Evolutionary conservation across 2,113 vertebrate species (phyloP).

Genomic region (Isichthys henryi): DNA sequence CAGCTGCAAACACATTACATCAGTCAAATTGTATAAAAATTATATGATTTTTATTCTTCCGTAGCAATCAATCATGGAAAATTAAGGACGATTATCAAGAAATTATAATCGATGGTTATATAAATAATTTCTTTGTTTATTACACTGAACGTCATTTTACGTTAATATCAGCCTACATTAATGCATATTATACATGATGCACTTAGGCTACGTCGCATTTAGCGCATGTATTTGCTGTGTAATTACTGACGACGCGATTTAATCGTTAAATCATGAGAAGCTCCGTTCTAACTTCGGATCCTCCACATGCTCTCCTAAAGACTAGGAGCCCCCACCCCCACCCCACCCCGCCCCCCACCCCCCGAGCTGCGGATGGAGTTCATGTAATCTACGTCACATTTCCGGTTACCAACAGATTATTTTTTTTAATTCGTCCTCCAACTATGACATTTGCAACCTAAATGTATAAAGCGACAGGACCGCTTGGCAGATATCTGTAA

Average conservation of each 20-base stretch:
- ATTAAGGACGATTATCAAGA: background rate
- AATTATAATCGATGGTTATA: background rate
- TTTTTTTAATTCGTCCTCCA: constrained; percentile 54
- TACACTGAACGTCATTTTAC: background rate
- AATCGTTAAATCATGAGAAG: background rate
- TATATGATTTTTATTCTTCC: background rate
- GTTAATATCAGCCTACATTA: background rate
- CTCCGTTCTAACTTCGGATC: background rate
- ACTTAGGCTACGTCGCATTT: background rate
- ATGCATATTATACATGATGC: background rate
- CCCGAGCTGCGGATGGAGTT: constrained; percentile 45
- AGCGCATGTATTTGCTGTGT: background rate
- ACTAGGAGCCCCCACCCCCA: constrained; percentile 13
- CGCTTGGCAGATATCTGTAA: background rate
- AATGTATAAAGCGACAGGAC: constrained; percentile 9
- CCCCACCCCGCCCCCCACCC: constrained; percentile 24
- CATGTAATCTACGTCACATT: constrained; percentile 68
- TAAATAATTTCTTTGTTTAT: background rate
- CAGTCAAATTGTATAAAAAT: background rate
- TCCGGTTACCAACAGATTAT: constrained; percentile 64
- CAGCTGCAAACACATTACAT: background rate
- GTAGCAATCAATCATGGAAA: background rate
- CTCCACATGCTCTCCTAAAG: constrained; percentile 29
- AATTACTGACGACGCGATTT: background rate
- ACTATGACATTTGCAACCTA: constrained; percentile 56